A percentile compares a stretch with the other conserved stretches of the same genome.
Evolutionary conservation across 2,113 vertebrate species (phyloP).

Genomic region (Telmatochromis sp.): DNA sequence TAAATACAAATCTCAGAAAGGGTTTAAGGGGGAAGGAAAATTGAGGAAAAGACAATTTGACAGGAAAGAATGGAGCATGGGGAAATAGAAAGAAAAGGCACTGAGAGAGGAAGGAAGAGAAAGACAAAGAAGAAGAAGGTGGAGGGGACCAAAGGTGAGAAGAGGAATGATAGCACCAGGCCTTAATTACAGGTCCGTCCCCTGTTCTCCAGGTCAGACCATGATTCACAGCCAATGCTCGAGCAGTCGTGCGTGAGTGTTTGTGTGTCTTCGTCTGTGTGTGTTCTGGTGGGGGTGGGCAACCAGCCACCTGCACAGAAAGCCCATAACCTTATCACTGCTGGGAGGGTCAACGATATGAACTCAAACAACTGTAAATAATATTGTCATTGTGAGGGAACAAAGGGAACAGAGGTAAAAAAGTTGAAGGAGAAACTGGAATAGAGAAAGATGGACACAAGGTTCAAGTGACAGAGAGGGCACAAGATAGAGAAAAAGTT

Average conservation of each 20-base stretch:
- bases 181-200: conserved; percentile 50
- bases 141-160: conserved; percentile 39
- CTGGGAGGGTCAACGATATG: conserved; percentile 32
- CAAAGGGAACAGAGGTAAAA: not conserved
- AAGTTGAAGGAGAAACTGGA: not conserved
- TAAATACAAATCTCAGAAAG: not conserved
- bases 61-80: not conserved
- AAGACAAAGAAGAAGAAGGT: not conserved
- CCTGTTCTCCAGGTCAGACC: conserved; percentile 21
- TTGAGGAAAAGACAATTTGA: not conserved
- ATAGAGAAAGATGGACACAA: not conserved
- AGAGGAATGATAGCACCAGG: conserved; percentile 13
- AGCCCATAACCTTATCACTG: conserved; percentile 37
- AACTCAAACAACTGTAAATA: conserved; percentile 46
- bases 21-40: not conserved
- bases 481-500: not conserved
- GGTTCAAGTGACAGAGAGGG: not conserved
- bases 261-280: not conserved
- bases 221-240: conserved; percentile 30
- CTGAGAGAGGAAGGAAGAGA: not conserved
- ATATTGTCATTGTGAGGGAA: conserved; percentile 10
- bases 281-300: not conserved
- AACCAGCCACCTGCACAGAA: conserved; percentile 3
- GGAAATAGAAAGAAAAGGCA: not conserved
- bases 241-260: not conserved